phyloP scores from a whole-genome alignment of 2,113 vertebrate genomes.

The Onychorhynchus coronatus region DNA sequence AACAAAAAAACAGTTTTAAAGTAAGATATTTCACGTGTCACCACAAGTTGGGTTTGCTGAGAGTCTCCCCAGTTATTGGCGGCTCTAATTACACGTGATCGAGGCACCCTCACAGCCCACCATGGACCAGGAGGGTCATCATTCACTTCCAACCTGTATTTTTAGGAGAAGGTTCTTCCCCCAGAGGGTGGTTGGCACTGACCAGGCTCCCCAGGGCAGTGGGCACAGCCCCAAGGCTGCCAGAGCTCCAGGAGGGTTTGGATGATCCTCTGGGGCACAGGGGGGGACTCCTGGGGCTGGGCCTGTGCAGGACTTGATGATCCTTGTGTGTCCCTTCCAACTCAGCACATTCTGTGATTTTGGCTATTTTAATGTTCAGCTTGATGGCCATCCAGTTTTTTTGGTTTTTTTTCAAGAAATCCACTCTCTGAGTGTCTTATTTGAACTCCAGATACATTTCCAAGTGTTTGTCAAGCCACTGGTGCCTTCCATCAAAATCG shows the following conservation, averaged over 20 bases:
- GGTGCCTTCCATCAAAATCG: not conserved
- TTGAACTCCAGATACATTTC: not conserved
- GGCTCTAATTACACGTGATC: accelerated
- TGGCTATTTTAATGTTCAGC: not conserved
- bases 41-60: not conserved
- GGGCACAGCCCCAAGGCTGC: not conserved
- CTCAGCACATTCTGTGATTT: not conserved
- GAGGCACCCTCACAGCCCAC: not conserved
- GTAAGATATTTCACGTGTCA: accelerated
- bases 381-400: not conserved
- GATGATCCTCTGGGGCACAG: not conserved
- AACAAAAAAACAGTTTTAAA: no score
- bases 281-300: not conserved
- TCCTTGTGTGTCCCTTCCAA: not conserved
- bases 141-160: not conserved
- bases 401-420: not conserved
- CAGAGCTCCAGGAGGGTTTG: not conserved
- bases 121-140: accelerated
- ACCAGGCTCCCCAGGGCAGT: not conserved
- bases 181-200: not conserved
- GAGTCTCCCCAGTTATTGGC: not conserved
- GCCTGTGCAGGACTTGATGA: not conserved
- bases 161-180: not conserved
- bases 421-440: not conserved
- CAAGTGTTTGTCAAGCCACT: not conserved